Evolutionary conservation across 2,888 invertebrate species (phyloP).

Genomic region (Ennomos quercinarius): DNA sequence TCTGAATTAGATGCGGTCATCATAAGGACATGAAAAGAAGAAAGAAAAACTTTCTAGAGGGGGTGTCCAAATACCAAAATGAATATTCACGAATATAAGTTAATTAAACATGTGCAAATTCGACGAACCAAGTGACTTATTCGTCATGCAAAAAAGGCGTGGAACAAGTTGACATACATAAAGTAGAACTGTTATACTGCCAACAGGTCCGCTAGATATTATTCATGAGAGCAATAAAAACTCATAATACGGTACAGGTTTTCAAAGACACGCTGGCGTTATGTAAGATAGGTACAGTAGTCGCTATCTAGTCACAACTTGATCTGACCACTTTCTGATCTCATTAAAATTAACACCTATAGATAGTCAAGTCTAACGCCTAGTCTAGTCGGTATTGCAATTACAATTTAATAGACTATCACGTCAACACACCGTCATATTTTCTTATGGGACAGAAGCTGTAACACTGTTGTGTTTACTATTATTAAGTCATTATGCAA

Average conservation of each 20-base stretch:
- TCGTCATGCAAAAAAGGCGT: slow-evolving; percentile 35
- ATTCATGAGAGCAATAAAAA: slow-evolving; percentile 40
- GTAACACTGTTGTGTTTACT: slow-evolving; percentile 30
- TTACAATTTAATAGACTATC: slow-evolving; percentile 62
- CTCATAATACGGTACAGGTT: slow-evolving; percentile 43
- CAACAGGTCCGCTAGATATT: slow-evolving; percentile 38
- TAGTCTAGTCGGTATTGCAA: slow-evolving; percentile 59
- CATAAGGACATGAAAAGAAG: slow-evolving; percentile 26
- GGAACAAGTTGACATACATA: slow-evolving; percentile 33
- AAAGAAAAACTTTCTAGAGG: slow-evolving; percentile 28
- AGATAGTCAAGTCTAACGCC: slow-evolving; percentile 50
- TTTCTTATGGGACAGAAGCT: slow-evolving; percentile 59
- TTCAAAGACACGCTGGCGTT: slow-evolving; percentile 33
- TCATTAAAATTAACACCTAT: slow-evolving; percentile 60
- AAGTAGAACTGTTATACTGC: slow-evolving; percentile 31
- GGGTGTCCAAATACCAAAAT: slow-evolving; percentile 23
- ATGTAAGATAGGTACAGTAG: slow-evolving; percentile 37
- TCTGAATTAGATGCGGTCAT: slow-evolving; percentile 21
- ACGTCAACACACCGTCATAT: slow-evolving; percentile 60
- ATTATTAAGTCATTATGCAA: slow-evolving; percentile 55
- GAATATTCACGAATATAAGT: slow-evolving; percentile 25
- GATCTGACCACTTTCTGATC: slow-evolving; percentile 58
- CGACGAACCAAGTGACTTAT: slow-evolving; percentile 30
- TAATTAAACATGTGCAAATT: slow-evolving; percentile 29
- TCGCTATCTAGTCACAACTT: slow-evolving; percentile 38